These are phyloP conservation scores for Labeo calbasu DNA, from an alignment of 2,797 vertebrate genomes.

Conservation along the genomic window DNA sequence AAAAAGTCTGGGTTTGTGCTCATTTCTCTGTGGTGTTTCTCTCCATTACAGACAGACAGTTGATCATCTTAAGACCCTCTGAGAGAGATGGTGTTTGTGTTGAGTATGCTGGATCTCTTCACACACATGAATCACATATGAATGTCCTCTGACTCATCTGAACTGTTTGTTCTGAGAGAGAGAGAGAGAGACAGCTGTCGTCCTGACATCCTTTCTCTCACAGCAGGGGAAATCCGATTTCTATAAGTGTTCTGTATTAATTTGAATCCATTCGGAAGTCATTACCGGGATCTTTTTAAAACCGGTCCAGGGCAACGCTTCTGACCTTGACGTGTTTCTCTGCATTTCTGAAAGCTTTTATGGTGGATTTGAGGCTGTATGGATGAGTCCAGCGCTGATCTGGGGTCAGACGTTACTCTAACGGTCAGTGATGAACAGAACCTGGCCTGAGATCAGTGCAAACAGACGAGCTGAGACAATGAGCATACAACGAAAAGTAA, in stretches of 20 bases:
- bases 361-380: neutral
- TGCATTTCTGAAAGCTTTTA: conserved; percentile 22
- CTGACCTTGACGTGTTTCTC: conserved; percentile 60
- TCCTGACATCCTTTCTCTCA: conserved; percentile 64
- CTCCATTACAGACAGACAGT: neutral
- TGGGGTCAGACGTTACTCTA: neutral
- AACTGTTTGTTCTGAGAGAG: conserved; percentile 17
- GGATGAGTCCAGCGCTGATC: neutral
- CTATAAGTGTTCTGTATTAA: conserved; percentile 60
- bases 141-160: neutral
- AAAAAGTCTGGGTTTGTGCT: no score
- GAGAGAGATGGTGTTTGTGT: no score
- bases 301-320: conserved; percentile 64
- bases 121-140: neutral
- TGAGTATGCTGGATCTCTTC: neutral
- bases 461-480: neutral
- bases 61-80: neutral
- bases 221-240: conserved; percentile 64
- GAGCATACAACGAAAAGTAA: neutral
- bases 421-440: neutral
- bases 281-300: conserved; percentile 63
- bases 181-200: conserved; percentile 53
- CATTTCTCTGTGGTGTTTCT: no score
- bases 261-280: conserved; percentile 60
- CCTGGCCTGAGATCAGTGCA: neutral